Evolutionary conservation across 1,140 invertebrate species (phyloP).

Genomic region (Branchinecta lynchi): DNA sequence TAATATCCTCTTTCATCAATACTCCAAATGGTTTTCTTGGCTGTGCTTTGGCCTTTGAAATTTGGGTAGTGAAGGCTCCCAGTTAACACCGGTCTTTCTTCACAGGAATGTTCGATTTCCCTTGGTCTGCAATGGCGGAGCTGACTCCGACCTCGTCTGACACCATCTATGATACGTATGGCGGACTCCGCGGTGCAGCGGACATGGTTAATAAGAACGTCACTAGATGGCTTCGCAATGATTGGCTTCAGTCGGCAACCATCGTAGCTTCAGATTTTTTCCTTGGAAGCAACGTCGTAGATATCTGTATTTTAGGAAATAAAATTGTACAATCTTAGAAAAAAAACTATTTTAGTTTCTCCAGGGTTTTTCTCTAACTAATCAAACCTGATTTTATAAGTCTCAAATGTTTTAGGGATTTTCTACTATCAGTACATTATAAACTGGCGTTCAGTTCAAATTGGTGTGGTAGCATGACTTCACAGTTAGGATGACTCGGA

Average conservation of each 20-base stretch:
- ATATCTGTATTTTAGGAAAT: constrained; percentile 41
- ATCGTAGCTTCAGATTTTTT: constrained; percentile 46
- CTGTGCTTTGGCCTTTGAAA: constrained; percentile 16
- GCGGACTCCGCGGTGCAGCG: constrained; percentile 37
- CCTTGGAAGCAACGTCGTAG: constrained; percentile 39
- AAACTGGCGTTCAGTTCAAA: too few species aligned
- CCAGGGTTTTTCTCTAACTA: too few species aligned
- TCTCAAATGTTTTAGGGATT: too few species aligned
- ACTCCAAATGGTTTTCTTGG: constrained; percentile 19
- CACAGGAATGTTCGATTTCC: constrained; percentile 20
- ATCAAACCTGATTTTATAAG: too few species aligned
- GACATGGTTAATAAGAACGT: constrained; percentile 40
- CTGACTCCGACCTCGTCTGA: constrained; percentile 40
- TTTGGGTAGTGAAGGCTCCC: constrained; percentile 20
- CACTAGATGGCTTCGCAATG: constrained; percentile 38
- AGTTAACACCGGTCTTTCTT: constrained; percentile 20
- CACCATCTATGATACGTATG: constrained; percentile 36
- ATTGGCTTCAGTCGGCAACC: constrained; percentile 39
- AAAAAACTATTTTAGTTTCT: too few species aligned
- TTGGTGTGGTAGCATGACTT: too few species aligned
- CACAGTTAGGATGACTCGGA: too few species aligned
- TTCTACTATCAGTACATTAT: too few species aligned
- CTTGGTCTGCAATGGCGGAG: constrained; percentile 45
- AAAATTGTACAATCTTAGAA: background rate
- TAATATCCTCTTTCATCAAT: constrained; percentile 11